These are phyloP conservation scores for Micropoecilia bifurca DNA, from an alignment of 2,797 vertebrate species.

Conservation along the genomic window DNA sequence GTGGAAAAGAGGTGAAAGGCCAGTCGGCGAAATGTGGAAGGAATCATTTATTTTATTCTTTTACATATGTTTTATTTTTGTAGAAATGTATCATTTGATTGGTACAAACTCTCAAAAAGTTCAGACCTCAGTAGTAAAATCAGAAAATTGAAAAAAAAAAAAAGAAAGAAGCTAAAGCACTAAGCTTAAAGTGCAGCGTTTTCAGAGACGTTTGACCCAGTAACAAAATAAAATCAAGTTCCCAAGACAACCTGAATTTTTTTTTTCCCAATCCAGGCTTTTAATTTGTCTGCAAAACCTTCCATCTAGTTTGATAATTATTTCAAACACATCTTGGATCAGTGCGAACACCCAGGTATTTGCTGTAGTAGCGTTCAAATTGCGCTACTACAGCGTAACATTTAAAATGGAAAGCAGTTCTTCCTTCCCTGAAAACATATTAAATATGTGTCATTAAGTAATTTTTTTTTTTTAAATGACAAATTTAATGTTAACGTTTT, in stretches of 20 bases:
- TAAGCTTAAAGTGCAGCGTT: not conserved
- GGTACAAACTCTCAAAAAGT: not conserved
- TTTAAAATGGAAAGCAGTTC: not conserved
- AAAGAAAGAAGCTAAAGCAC: not conserved
- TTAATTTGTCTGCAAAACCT: not conserved
- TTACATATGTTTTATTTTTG: not conserved
- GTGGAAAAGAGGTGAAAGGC: slow-evolving; percentile 62
- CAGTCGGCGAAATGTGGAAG: slow-evolving; percentile 23
- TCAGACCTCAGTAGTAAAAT: not conserved
- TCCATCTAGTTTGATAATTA: not conserved
- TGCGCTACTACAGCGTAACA: not conserved
- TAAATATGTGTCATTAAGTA: not conserved
- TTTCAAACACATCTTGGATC: not conserved
- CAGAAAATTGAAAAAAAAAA: not conserved
- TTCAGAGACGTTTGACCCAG: not conserved
- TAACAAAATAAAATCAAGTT: not conserved
- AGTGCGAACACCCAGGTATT: not conserved
- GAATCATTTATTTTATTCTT: not conserved
- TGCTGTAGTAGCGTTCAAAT: not conserved
- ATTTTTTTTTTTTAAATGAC: not conserved
- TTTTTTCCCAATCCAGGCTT: not conserved
- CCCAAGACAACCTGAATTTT: not conserved
- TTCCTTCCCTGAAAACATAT: not conserved
- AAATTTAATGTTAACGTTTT: not conserved
- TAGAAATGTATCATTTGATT: not conserved